Evolutionary conservation across 1,140 invertebrate species (phyloP), one percentile per base, ranked within the genome.

Genomic region (Luehdorfia chinensis): DNA sequence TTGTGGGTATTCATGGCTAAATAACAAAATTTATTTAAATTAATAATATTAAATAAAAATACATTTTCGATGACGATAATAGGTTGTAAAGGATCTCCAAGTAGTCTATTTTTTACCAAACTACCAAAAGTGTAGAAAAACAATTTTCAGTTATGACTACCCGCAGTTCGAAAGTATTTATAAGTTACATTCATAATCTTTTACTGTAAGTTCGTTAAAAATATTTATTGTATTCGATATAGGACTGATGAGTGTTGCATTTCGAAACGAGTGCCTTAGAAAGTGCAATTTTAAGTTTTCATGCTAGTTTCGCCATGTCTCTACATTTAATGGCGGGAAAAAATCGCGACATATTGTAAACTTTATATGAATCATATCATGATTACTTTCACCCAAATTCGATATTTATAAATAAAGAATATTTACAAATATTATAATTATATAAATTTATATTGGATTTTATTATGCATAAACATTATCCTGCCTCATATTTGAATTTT

Each of bases 261-360:
- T 43, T 43, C 9, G 39, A 11, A 43, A 30, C 39, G 14, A 43
- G 39, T 43, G 39, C 39, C 39, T 43, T 43, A 43, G 14, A 30
- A 16, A 14, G 39, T 43, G 39, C 39, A 43, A 43, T 43, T 43
- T 30, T 12, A 39, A 9, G 27, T 11, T 30, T 30, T 11, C 4
- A 7, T 2, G 16, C n/a, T n/a, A n/a, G n/a, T 37, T 12, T 21
- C 18, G 3, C 16, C 5, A 11, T 37, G 21, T 37, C 7, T 23
- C 16, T 19, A n/a, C n/a, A n/a, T n/a, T 23, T 16, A 23, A 34
- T 19, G 34, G 34, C 34, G 34, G n/a, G 11, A 15, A 19, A 4
- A 4, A 34, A 19, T 37, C 5, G 18, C 34, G 34, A 15, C 34
- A 37, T n/a, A n/a, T n/a, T n/a, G n/a, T n/a, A n/a, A n/a, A n/a